Evolutionary conservation across 2,888 invertebrate species (phyloP), one percentile per base, ranked within the genome.

Genomic region (Lasioglossum pauxillum): DNA sequence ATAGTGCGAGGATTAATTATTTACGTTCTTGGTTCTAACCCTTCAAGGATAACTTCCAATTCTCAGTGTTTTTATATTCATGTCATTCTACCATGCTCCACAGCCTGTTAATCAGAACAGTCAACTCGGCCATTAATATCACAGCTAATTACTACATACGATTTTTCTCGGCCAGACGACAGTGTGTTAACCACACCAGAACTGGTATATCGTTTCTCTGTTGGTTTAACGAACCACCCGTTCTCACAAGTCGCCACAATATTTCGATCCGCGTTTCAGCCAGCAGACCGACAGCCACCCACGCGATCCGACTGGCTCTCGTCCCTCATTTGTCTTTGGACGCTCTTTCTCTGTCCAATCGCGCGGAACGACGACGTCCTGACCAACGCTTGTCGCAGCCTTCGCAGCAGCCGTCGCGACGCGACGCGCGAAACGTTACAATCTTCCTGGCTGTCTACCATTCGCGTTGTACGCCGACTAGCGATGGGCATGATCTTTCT

Each of bases 261-360:
- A 90, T 90, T 90, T 83, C 78, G 60, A 75, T 78, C n/a, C 73
- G 75, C 75, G 44, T 78, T 75, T 82, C 27, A 75, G 35, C 38
- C 16, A 14, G 23, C 83, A 41, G 73, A 53, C 79, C 69, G 77
- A 78, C 88, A 82, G 86, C 90, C 92, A 91, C 92, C 92, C 91
- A 92, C 92, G 90, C 90, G 85, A 88, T 74, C 86, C 85, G 83
- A 82, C 89, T 81, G 83, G 85, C 88, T 83, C 83, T 85, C 86
- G 87, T 91, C 89, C 87, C 85, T 89, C 88, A 90, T 92, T 92
- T 90, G 90, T 91, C 91, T 89, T 85, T 89, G 85, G 86, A 80
- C 84, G 90, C 89, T 90, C 89, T 88, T 87, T 88, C 88, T 90
- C 92, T 88, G 86, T 86, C 89, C 91, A 89, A 92, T 92, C 91